A percentile compares a stretch with the other conserved stretches of the same genome.
Evolutionary conservation across 1,140 invertebrate species (phyloP).

Genomic region (Cydia splendana): DNA sequence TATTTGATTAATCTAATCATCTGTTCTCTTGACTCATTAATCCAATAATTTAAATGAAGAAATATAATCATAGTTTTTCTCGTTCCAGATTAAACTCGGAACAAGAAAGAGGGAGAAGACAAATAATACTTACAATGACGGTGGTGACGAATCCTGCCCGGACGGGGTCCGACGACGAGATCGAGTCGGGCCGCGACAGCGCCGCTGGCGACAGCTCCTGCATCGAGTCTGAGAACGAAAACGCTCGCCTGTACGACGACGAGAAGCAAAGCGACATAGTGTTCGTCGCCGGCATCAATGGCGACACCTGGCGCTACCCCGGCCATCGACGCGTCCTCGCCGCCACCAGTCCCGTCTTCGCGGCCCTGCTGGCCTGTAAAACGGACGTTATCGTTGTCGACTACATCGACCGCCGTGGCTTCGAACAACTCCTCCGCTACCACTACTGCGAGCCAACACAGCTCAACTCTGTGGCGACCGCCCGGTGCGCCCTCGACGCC

Average conservation of each 20-base stretch:
- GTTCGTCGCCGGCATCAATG: constrained; percentile 83
- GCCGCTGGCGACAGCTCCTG: constrained; percentile 34
- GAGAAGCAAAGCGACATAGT: constrained; percentile 84
- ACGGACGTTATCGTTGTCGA: constrained; percentile 77
- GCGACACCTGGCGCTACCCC: constrained; percentile 83
- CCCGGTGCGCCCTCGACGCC: constrained; percentile 83
- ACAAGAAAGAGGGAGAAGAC: constrained; percentile 36
- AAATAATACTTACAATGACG: constrained; percentile 56
- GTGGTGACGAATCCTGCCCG: constrained; percentile 74
- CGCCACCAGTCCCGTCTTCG: constrained; percentile 81
- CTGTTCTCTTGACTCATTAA: too few relatives aligned
- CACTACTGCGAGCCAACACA: constrained; percentile 83
- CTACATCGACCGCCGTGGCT: constrained; percentile 84
- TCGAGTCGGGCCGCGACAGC: constrained; percentile 48
- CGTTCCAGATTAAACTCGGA: constrained; percentile 50
- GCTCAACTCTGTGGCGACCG: constrained; percentile 83
- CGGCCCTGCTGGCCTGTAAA: constrained; percentile 70
- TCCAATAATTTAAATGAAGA: background rate
- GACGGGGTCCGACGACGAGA: constrained; percentile 52
- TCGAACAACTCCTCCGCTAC: constrained; percentile 85
- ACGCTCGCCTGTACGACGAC: constrained; percentile 73
- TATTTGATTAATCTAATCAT: too few relatives aligned
- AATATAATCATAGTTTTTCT: constrained; percentile 30
- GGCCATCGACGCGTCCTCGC: constrained; percentile 84
- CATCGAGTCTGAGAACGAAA: constrained; percentile 41